phyloP scores from a whole-genome alignment of 2,113 vertebrate genomes.

The Spea multiplicata region DNA sequence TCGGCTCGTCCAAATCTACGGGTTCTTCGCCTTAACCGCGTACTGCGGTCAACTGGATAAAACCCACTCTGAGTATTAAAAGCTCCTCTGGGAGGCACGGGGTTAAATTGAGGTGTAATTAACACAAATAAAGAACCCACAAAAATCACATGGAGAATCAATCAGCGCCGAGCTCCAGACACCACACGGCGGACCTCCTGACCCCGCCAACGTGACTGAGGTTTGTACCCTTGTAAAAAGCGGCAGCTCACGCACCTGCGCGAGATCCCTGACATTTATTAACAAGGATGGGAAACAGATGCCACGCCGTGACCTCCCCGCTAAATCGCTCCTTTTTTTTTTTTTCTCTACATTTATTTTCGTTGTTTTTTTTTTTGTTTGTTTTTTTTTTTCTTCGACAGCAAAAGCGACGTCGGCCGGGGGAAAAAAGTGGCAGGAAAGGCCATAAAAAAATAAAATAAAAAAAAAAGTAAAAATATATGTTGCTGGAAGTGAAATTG shows the following conservation, averaged over 20 bases:
- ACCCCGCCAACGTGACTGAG: slow-evolving; percentile 29
- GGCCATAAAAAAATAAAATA: slow-evolving; percentile 49
- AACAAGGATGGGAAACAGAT: slow-evolving; percentile 51
- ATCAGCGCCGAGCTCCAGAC: not conserved
- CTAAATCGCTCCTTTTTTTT: not conserved
- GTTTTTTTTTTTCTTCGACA: slow-evolving; percentile 55
- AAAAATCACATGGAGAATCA: not conserved
- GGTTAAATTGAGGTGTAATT: slow-evolving; percentile 11
- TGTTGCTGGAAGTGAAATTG: slow-evolving; percentile 43
- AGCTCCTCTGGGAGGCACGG: slow-evolving; percentile 4
- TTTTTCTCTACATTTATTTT: too few species aligned
- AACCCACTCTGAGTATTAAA: not conserved
- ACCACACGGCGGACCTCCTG: slow-evolving; percentile 4
- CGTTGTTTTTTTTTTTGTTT: not conserved
- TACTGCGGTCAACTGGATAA: too few species aligned
- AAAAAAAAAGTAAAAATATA: not conserved
- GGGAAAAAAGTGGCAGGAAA: slow-evolving; percentile 47
- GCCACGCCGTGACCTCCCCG: slow-evolving; percentile 26
- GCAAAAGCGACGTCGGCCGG: slow-evolving; percentile 47
- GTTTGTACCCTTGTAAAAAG: slow-evolving; percentile 51
- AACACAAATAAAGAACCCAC: not conserved
- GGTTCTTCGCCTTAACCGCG: too few species aligned
- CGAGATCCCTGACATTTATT: slow-evolving; percentile 53
- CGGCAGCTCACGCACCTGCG: slow-evolving; percentile 58
- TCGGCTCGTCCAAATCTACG: too few species aligned